Evolutionary conservation across 2,113 vertebrate species (phyloP).

Genomic region (Canis aureus): DNA sequence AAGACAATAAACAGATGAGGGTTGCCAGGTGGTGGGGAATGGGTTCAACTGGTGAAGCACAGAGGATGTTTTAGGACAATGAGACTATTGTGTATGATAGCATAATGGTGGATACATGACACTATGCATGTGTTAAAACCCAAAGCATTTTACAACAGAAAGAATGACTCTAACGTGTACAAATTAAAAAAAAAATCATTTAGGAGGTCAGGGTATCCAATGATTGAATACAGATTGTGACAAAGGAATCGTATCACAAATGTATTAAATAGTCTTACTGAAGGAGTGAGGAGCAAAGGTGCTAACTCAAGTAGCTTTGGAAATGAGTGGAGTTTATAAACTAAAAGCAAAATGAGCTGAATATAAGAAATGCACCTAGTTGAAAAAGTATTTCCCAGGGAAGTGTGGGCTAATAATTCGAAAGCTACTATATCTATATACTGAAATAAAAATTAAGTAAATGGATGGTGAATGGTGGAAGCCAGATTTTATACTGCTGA

Average conservation of each 20-base stretch:
- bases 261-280: background rate
- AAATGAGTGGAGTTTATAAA: background rate
- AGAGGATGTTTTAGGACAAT: background rate
- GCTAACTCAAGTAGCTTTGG: background rate
- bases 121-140: background rate
- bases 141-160: background rate
- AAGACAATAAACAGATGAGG: background rate
- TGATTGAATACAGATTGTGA: background rate
- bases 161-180: background rate
- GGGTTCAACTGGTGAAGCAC: background rate
- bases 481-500: background rate
- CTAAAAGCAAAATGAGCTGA: background rate
- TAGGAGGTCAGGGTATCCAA: background rate
- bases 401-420: background rate
- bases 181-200: background rate
- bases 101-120: background rate
- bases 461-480: background rate
- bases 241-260: background rate
- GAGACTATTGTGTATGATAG: background rate
- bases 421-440: background rate
- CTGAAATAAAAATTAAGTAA: background rate
- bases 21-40: background rate
- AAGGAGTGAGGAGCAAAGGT: background rate
- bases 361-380: background rate
- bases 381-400: background rate